Percentiles rank a stretch among this genome's conserved stretches.
These are phyloP conservation scores for Mormyrus lacerda DNA, from an alignment of 2,113 vertebrate genomes.

Conservation along the genomic window DNA sequence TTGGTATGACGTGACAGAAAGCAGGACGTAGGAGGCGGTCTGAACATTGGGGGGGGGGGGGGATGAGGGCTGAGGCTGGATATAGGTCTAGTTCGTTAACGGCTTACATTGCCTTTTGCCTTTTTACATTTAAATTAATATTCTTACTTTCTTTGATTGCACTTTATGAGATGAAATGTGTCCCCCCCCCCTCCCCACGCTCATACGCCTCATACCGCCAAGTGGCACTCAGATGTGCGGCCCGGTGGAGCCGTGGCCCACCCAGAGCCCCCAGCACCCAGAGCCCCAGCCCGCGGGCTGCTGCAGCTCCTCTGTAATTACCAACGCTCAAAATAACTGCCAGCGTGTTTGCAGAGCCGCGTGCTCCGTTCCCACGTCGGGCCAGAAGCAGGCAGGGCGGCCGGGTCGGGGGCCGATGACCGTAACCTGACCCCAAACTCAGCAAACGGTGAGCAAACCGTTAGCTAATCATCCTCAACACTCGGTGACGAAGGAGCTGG, in stretches of 20 bases:
- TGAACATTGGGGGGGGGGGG: neutral
- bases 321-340: constrained; percentile 46
- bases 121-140: neutral
- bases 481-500: neutral
- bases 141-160: neutral
- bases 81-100: neutral
- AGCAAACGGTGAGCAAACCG: neutral
- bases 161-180: too few species aligned
- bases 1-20: neutral
- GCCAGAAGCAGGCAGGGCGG: neutral
- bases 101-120: neutral
- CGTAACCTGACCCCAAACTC: neutral
- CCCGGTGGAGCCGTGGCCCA: neutral
- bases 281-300: neutral
- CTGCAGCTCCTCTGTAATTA: constrained; percentile 59
- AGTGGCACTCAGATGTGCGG: neutral
- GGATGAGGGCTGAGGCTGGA: neutral
- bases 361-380: constrained; percentile 14
- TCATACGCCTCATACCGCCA: neutral
- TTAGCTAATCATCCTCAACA: neutral
- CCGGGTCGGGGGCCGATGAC: neutral
- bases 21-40: neutral
- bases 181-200: neutral
- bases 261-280: neutral
- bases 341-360: constrained; percentile 28